These are phyloP conservation scores for Crotalus viridis DNA, from an alignment of 2,113 vertebrate species.

Conservation along the genomic window DNA sequence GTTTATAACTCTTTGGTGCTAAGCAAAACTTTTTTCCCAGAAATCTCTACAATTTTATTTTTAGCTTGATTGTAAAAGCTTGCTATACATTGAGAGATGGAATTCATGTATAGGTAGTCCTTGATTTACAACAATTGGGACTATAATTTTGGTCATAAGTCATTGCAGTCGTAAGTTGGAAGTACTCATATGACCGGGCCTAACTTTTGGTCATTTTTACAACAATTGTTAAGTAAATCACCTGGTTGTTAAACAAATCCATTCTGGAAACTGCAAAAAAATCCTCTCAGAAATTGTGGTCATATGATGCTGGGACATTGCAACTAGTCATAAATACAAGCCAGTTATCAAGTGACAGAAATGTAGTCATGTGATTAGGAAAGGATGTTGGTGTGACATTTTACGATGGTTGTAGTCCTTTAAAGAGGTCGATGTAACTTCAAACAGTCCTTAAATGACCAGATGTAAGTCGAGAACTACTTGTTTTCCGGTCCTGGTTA, in stretches of 20 bases:
- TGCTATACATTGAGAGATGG: not conserved
- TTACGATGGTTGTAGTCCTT: not conserved
- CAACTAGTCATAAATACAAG: not conserved
- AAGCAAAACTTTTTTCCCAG: not conserved
- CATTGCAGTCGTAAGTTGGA: not conserved
- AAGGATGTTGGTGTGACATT: not conserved
- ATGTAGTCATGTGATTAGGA: not conserved
- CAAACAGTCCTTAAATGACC: not conserved
- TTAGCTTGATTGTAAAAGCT: not conserved
- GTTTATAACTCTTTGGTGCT: not conserved
- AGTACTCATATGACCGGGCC: not conserved
- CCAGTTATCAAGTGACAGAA: not conserved
- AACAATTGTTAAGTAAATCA: not conserved
- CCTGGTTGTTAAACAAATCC: not conserved
- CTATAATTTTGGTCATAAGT: not conserved
- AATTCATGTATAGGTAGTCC: not conserved
- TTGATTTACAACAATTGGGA: not conserved
- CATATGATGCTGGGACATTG: not conserved
- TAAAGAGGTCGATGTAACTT: not conserved
- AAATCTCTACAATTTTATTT: not conserved
- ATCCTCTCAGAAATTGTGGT: not conserved
- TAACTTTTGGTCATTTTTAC: not conserved
- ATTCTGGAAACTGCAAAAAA: not conserved
- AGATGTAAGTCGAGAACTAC: not conserved
- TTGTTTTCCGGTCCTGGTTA: not conserved